phyloP scores from a whole-genome alignment of 53 echinoderm and acorn worm genomes.

The Antedon mediterranea region DNA sequence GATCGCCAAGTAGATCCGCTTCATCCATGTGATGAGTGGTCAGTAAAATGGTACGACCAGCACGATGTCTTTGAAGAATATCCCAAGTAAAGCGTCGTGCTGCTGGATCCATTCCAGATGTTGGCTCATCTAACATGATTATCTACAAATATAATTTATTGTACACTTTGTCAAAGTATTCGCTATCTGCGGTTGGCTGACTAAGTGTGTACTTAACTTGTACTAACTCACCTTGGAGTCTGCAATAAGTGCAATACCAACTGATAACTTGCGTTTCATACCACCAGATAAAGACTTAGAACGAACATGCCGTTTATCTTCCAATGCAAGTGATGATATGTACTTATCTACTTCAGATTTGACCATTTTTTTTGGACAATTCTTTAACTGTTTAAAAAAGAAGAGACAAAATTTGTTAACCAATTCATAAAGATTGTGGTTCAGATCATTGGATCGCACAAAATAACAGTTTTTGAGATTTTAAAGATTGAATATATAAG shows the following conservation, averaged over 20 bases:
- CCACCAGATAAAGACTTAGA: slow-evolving; percentile 62
- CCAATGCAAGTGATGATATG: no score
- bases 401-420: no score
- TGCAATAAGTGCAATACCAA: slow-evolving; percentile 66
- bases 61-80: slow-evolving; percentile 51
- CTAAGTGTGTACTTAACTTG: no score
- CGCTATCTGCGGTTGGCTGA: no score
- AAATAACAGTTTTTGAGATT: no score
- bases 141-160: slow-evolving; percentile 34
- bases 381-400: slow-evolving; percentile 39
- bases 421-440: no score
- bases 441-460: no score
- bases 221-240: slow-evolving; percentile 77
- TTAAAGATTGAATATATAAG: no score
- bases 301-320: slow-evolving; percentile 25
- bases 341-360: slow-evolving; percentile 47
- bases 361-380: slow-evolving; percentile 18
- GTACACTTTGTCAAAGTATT: no score
- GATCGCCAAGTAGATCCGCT: slow-evolving; percentile 76
- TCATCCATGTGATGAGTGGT: slow-evolving; percentile 86
- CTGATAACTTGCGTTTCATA: slow-evolving; percentile 74
- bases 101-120: slow-evolving; percentile 78
- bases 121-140: slow-evolving; percentile 76
- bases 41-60: slow-evolving; percentile 54
- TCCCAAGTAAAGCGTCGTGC: slow-evolving; percentile 84